Percentiles rank a stretch among this genome's conserved stretches.
These are phyloP conservation scores for Limenitis camilla DNA, from an alignment of 2,888 invertebrate genomes.

Conservation along the genomic window DNA sequence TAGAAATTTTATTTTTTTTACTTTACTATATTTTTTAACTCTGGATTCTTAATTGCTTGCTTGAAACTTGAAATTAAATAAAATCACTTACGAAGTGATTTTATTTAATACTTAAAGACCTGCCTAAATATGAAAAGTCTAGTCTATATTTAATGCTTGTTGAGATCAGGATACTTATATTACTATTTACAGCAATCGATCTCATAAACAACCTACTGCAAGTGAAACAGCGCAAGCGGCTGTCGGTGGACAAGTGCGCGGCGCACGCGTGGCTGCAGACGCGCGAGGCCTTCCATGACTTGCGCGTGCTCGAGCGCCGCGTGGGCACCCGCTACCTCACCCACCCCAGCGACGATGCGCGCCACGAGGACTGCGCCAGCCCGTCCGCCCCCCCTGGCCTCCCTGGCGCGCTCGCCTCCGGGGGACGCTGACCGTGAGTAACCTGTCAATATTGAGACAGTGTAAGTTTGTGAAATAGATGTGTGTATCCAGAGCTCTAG, in stretches of 20 bases:
- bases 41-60: too few relatives aligned
- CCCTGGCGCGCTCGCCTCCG: neutral
- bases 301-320: slow-evolving; percentile 85
- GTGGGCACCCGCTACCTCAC: slow-evolving; percentile 60
- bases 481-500: too few relatives aligned
- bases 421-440: slow-evolving; percentile 6
- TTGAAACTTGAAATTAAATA: too few relatives aligned
- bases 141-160: too few relatives aligned
- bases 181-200: slow-evolving; percentile 86
- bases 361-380: slow-evolving; percentile 43
- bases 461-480: too few relatives aligned
- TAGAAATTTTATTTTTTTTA: too few relatives aligned
- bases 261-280: slow-evolving; percentile 98
- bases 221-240: slow-evolving; percentile 96
- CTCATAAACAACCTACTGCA: slow-evolving; percentile 97
- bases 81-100: too few relatives aligned
- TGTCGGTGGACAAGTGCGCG: slow-evolving; percentile 96
- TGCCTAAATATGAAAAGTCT: too few relatives aligned
- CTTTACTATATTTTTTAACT: too few relatives aligned
- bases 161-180: too few relatives aligned
- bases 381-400: neutral
- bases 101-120: too few relatives aligned
- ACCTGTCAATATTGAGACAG: too few relatives aligned
- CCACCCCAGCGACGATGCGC: slow-evolving; percentile 54
- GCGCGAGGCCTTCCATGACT: slow-evolving; percentile 95